A percentile compares a stretch with the other conserved stretches of the same genome.
Conservation (phyloP, 2,888 invertebrate species). For the Amaurobius ferox region DNA sequence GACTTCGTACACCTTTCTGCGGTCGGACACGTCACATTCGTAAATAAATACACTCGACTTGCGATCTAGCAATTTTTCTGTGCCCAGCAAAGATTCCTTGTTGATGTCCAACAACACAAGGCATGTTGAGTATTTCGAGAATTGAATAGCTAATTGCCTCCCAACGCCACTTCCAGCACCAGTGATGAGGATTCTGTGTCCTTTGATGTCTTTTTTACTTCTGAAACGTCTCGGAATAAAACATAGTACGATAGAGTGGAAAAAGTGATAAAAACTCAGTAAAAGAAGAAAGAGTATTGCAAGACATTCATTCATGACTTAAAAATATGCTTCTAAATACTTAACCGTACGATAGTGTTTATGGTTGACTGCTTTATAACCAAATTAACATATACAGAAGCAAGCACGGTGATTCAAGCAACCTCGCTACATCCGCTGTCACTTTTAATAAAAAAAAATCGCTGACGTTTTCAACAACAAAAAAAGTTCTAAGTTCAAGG, state of each 20-base stretch:
- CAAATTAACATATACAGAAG: too few relatives aligned
- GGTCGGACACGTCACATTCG: slow-evolving; percentile 89
- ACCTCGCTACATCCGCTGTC: too few relatives aligned
- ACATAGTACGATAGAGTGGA: background rate
- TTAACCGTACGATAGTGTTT: too few relatives aligned
- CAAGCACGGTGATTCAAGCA: too few relatives aligned
- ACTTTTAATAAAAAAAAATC: too few relatives aligned
- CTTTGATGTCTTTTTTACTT: slow-evolving; percentile 29
- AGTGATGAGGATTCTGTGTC: slow-evolving; percentile 37
- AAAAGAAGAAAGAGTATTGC: too few relatives aligned
- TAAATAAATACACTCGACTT: slow-evolving; percentile 78
- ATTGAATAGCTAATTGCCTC: slow-evolving; percentile 40
- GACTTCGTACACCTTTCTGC: slow-evolving; percentile 87
- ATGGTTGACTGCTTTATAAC: too few relatives aligned
- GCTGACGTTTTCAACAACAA: too few relatives aligned
- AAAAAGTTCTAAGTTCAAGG: too few relatives aligned
- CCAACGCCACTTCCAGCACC: slow-evolving; percentile 62
- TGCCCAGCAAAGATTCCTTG: slow-evolving; percentile 17
- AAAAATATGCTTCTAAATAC: too few relatives aligned
- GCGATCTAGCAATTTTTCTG: slow-evolving; percentile 2
- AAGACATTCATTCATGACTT: too few relatives aligned
- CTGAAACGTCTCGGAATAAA: slow-evolving; percentile 11
- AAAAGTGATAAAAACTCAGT: background rate
- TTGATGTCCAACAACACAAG: slow-evolving; percentile 44
- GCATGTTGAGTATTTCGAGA: slow-evolving; percentile 17